Conservation (phyloP, 2,888 invertebrate genomes). For the Exocentrus adspersus region DNA sequence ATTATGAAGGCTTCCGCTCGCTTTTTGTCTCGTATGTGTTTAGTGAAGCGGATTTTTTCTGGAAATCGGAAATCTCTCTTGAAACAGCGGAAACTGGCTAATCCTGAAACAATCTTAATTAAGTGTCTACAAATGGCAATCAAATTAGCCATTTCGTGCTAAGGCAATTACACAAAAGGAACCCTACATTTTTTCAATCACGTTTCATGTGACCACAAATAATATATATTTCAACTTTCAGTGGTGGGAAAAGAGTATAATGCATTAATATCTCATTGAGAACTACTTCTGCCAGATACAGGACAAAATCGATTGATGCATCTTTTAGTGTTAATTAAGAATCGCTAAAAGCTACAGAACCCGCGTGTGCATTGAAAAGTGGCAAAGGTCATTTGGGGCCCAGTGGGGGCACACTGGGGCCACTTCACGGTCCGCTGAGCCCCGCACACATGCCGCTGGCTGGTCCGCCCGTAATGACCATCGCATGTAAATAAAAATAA, state of each 20-base stretch:
- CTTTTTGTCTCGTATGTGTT: neutral
- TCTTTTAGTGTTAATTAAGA: too few species aligned
- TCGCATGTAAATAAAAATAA: slow-evolving; percentile 61
- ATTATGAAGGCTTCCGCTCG: slow-evolving; percentile 6
- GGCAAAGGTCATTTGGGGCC: slow-evolving; percentile 46
- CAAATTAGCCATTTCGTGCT: too few species aligned
- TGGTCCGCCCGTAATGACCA: slow-evolving; percentile 59
- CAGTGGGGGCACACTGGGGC: slow-evolving; percentile 67
- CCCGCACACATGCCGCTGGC: slow-evolving; percentile 64
- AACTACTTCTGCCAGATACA: too few species aligned
- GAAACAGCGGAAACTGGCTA: neutral
- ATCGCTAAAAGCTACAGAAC: neutral
- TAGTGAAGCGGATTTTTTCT: neutral
- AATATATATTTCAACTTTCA: too few species aligned
- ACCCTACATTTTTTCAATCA: too few species aligned
- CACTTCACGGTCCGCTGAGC: slow-evolving; percentile 69
- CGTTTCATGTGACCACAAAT: too few species aligned
- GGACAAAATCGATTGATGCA: too few species aligned
- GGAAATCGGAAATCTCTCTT: neutral
- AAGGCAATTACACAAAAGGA: too few species aligned
- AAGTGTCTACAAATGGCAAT: too few species aligned
- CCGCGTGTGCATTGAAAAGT: slow-evolving; percentile 35
- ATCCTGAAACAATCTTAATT: neutral
- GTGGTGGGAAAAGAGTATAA: too few species aligned
- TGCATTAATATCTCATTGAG: too few species aligned